Percentiles rank a stretch among this genome's conserved stretches.
Evolutionary conservation across 2,113 vertebrate genomes (phyloP).

Genomic region (Peromyscus leucopus): DNA sequence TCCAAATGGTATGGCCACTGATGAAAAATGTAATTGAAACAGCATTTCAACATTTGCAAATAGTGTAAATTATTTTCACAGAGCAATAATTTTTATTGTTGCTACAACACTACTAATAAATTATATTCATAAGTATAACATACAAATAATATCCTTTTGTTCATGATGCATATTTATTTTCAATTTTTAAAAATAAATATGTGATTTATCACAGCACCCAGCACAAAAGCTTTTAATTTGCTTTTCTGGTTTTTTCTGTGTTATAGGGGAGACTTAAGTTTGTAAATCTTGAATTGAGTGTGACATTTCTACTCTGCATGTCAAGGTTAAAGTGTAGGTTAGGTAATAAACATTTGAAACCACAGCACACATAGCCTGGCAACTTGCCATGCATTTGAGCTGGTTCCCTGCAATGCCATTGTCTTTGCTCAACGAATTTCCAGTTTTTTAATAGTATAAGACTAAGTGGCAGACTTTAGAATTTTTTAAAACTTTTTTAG

Average conservation of each 20-base stretch:
- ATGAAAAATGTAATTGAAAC: slow-evolving; percentile 25
- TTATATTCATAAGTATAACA: not conserved
- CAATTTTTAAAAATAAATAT: slow-evolving; percentile 38
- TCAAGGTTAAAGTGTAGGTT: slow-evolving; percentile 45
- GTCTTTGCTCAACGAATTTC: slow-evolving; percentile 47
- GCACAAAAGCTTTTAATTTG: slow-evolving; percentile 9
- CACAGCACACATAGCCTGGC: not conserved
- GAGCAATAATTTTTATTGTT: slow-evolving; percentile 1
- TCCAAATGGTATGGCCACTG: not conserved
- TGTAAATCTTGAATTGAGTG: slow-evolving; percentile 55
- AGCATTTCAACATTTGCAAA: not conserved
- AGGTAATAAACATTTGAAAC: slow-evolving; percentile 61
- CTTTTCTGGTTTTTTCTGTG: slow-evolving; percentile 2
- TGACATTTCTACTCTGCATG: slow-evolving; percentile 21
- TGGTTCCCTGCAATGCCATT: slow-evolving; percentile 18
- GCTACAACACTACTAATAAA: slow-evolving; percentile 43
- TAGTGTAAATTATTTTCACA: not conserved
- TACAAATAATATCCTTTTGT: not conserved
- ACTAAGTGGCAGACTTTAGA: slow-evolving; percentile 36
- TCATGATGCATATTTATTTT: slow-evolving; percentile 13
- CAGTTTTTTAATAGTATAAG: slow-evolving; percentile 11
- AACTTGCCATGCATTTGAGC: slow-evolving; percentile 37
- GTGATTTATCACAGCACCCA: not conserved
- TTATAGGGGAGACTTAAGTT: slow-evolving; percentile 46
- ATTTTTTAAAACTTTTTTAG: not conserved